These are phyloP conservation scores for Anaspis maculata DNA, from an alignment of 2,888 invertebrate species.

Conservation along the genomic window DNA sequence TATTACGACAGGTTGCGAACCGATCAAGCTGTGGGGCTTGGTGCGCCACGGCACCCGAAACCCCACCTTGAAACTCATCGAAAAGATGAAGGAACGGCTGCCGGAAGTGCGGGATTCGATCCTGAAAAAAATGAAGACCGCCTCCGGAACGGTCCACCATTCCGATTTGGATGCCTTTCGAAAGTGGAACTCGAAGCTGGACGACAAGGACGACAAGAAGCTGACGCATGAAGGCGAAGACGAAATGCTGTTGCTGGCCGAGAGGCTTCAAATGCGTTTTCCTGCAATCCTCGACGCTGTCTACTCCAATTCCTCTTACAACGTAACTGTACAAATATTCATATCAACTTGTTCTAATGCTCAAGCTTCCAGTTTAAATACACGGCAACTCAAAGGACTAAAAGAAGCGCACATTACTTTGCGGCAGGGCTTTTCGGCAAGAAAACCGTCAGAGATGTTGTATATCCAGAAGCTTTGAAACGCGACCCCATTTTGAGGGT, in stretches of 20 bases:
- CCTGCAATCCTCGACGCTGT: constrained; percentile 52
- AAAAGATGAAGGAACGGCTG: constrained; percentile 46
- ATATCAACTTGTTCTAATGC: too few relatives aligned
- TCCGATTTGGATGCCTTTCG: constrained; percentile 28
- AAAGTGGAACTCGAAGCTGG: constrained; percentile 52
- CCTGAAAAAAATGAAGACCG: constrained; percentile 46
- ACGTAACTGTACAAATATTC: too few relatives aligned
- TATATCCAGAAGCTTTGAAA: constrained; percentile 55
- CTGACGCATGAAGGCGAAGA: constrained; percentile 67
- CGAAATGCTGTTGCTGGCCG: constrained; percentile 64
- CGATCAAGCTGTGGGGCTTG: constrained; percentile 62
- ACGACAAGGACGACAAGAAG: constrained; percentile 48
- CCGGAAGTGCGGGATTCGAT: constrained; percentile 48
- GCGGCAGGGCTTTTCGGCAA: constrained; percentile 67
- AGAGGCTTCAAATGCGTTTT: constrained; percentile 65
- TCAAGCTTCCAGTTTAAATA: constrained; percentile 68
- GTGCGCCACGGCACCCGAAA: constrained; percentile 72
- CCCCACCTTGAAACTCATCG: constrained; percentile 53
- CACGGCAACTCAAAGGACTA: constrained; percentile 68
- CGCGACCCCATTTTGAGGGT: constrained; percentile 40
- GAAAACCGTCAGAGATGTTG: constrained; percentile 50
- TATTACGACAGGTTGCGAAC: constrained; percentile 25
- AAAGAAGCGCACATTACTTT: constrained; percentile 67
- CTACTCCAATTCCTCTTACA: constrained; percentile 53
- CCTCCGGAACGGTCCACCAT: constrained; percentile 17